Conservation (phyloP, 1,140 invertebrate species). For the Triops longicaudatus region DNA sequence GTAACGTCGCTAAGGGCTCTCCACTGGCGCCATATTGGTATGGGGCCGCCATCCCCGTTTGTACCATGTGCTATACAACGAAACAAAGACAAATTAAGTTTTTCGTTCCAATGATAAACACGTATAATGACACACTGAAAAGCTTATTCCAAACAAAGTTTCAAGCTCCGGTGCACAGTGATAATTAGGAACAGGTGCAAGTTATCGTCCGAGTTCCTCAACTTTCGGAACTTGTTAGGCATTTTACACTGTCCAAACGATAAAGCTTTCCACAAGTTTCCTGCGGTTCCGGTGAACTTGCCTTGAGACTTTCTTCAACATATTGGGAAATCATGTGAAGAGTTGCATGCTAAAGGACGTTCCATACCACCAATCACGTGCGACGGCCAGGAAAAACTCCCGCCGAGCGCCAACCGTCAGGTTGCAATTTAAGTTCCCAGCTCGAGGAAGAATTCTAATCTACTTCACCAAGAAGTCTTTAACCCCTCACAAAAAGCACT, state of each 20-base stretch:
- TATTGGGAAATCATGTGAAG: constrained; percentile 7
- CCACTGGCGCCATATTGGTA: constrained; percentile 60
- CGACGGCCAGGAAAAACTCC: neutral
- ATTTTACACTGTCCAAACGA: neutral
- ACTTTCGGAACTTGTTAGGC: neutral
- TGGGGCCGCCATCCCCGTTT: constrained; percentile 76
- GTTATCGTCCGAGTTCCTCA: neutral
- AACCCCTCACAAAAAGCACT: neutral
- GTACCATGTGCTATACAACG: constrained; percentile 83
- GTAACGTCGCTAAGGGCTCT: constrained; percentile 32
- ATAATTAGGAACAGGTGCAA: neutral
- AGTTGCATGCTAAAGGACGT: constrained; percentile 5
- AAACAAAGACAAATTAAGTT: constrained; percentile 35
- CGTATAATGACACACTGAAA: no score
- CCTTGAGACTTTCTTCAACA: neutral
- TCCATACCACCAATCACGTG: constrained; percentile 1
- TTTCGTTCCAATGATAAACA: no score
- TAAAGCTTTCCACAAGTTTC: neutral
- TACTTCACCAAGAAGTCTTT: neutral
- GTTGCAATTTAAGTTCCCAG: neutral
- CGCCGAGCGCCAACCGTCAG: neutral
- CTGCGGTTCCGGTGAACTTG: neutral
- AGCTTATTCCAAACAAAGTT: neutral
- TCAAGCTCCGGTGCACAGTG: neutral
- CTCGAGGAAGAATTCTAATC: neutral